These are phyloP conservation scores for Podarcis siculus DNA, from an alignment of 2,797 vertebrate genomes.

Conservation along the genomic window DNA sequence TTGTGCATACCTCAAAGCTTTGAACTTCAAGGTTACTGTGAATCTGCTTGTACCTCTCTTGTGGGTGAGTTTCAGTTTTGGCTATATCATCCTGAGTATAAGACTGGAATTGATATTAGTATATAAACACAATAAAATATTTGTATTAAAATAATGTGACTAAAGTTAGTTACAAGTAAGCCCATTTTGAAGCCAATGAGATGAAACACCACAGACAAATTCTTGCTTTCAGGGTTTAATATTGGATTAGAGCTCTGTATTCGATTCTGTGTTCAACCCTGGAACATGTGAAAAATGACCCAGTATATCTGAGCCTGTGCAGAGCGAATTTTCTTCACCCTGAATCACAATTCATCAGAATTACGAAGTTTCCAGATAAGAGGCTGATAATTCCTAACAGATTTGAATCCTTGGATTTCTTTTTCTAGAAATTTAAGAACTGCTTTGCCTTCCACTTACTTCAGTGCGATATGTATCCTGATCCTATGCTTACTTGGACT, in stretches of 20 bases:
- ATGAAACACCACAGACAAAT: neutral
- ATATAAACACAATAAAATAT: neutral
- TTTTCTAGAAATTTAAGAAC: neutral
- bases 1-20: too few relatives aligned
- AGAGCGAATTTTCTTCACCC: neutral
- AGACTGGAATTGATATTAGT: neutral
- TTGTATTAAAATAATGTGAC: neutral
- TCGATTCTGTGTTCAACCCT: neutral
- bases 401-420: neutral
- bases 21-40: too few relatives aligned
- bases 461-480: neutral
- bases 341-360: neutral
- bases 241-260: neutral
- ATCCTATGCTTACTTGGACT: neutral
- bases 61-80: neutral
- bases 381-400: neutral
- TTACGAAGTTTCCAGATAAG: neutral
- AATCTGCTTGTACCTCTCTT: neutral
- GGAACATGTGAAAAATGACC: neutral
- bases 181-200: neutral
- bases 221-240: neutral
- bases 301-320: neutral
- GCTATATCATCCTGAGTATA: neutral
- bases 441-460: neutral
- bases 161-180: neutral